Base-by-base conservation (phyloP, 2,797 vertebrate genomes). In the Mastacembelus armatus region DNA sequence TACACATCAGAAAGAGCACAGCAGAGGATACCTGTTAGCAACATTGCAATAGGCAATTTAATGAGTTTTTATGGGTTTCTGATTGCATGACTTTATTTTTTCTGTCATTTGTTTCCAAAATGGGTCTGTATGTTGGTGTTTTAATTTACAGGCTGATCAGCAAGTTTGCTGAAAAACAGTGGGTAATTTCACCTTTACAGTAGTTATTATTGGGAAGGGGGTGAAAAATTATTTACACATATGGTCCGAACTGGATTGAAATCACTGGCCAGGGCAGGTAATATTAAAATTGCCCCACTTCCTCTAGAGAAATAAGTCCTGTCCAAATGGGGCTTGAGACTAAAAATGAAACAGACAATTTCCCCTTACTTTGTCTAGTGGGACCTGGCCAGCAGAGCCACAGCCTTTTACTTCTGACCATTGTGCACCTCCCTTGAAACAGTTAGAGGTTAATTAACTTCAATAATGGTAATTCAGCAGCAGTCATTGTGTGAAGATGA, bases 401-500 rank as follows among this genome's bases (percentile, higher is more conserved):
- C 33, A 42, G 22, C 55, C 39, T 56, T 65, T 69, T 19, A 65
- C 49, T 58, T 47, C 39, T 67, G 49, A 49, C 64, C 47, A 58
- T 50, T 40, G 61, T 72, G 61, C 30, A 42, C 62, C 45, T 66
- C 30, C 18, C 35, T 3, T 56, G 44, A 44, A 74, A 64, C 60
- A 54, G 55, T 68, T 77, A 42, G 36, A 71, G 14, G 70, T 77
- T 78, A 87, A 83, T 84, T 76, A 44, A 83, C 33, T 64, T 71
- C 43, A 43, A 26, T 55, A 68, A 72, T 60, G 14, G 61, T 47
- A 45, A 54, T 84, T 79, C 52, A 55, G 73, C 59, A 40, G 52
- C 58, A 40, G 32, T 58, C 60, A 51, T 38, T 59, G n/a, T 68
- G 61, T 2, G n/a, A 48, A 74, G 44, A 44, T 32, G 59, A 84